Base-by-base conservation (phyloP, 2,113 vertebrate species). In the Triplophysa siluroides region DNA sequence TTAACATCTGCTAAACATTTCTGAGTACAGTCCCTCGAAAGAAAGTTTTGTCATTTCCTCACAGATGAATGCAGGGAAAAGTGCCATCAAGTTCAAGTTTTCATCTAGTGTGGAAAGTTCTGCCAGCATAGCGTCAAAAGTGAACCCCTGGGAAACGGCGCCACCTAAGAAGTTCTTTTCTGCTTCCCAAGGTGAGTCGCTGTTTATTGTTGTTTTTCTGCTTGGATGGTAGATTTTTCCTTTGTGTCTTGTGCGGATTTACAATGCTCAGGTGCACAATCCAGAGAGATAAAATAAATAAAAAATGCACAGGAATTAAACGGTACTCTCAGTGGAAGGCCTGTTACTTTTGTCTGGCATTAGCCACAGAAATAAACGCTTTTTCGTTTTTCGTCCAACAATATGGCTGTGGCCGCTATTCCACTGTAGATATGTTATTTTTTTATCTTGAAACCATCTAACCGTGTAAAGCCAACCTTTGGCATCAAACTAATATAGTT, bases 1-100 rank as follows among this genome's bases (percentile, higher is more conserved):
- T 72, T 26, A 73, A 38, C 33, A 38, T 38, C 33, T 38, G 33
- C 33, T 38, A 38, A 38, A 38, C 54, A 9, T 72, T 41, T 18
- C 9, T 75, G 56, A 33, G 23, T 33, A 52, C 43, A 38, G 21
- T 80, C 60, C 45, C n/a, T 62, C 73, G 26, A 43, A 72, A 41
- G 64, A 50, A 65, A 52, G 19, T 67, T 50, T 78, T 50, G 19
- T 67, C 2, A 14, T 29, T 45, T n/a, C 72, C 21, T 82, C 60
- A 9, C 73, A 85, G 83, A 54, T 45, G 8, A 41, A 77, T 68
- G 24, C 72, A 0, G 83, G 65, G 23, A 73, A 61, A 60, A 65
- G 66, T 23, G 52, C 72, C 50, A 69, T 82, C 80, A 82, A 80
- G 38, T 85, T 84, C 71, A 84, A 82, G 61, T 76, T 85, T 73